Conservation (phyloP, 2,888 invertebrate species). For the Ditula angustiorana region DNA sequence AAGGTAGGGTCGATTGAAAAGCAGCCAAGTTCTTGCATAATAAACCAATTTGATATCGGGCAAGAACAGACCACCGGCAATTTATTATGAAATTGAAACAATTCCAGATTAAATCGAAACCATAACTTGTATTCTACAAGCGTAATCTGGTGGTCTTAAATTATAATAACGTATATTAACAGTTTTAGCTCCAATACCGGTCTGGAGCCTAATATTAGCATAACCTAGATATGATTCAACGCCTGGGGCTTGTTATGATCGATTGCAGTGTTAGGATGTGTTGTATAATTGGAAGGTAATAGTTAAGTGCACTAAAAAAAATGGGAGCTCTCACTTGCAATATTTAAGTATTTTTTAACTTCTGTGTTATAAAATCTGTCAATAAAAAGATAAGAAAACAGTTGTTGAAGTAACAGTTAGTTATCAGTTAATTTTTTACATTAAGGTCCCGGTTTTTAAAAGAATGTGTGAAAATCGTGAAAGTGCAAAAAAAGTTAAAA, state of each 20-base stretch:
- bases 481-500: too few species aligned
- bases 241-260: constrained; percentile 17
- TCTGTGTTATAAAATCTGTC: too few species aligned
- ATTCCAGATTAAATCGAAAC: constrained; percentile 35
- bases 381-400: too few species aligned
- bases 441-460: too few species aligned
- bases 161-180: constrained; percentile 47
- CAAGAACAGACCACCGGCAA: constrained; percentile 19
- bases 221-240: constrained; percentile 37
- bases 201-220: constrained; percentile 34
- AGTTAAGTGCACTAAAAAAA: too few species aligned
- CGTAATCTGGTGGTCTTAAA: constrained; percentile 46
- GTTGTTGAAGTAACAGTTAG: too few species aligned
- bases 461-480: too few species aligned
- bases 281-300: constrained; percentile 15
- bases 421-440: too few species aligned
- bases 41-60: constrained; percentile 6
- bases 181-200: constrained; percentile 29
- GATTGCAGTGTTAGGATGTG: constrained; percentile 23
- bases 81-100: constrained; percentile 39
- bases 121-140: constrained; percentile 28
- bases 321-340: too few species aligned
- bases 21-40: constrained; percentile 23
- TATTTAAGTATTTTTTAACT: too few species aligned
- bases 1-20: too few species aligned